These are phyloP conservation scores for Ooceraea biroi DNA, from an alignment of 1,140 invertebrate genomes.

Conservation along the genomic window DNA sequence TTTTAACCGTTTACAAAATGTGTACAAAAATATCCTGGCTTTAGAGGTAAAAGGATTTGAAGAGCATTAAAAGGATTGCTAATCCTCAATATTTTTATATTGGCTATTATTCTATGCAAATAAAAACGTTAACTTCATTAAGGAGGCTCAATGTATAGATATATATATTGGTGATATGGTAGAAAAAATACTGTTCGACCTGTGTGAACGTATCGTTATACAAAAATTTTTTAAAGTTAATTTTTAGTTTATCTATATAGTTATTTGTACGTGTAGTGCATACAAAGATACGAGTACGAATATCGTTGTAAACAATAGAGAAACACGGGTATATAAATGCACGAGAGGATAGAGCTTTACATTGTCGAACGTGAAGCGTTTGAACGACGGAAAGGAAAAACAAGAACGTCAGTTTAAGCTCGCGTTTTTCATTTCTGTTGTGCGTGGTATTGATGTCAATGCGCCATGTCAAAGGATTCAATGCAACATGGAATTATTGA, in stretches of 20 bases:
- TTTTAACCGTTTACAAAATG: too few relatives aligned
- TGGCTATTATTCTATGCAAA: not conserved
- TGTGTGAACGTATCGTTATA: not conserved
- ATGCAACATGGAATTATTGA: not conserved
- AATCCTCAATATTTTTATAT: not conserved
- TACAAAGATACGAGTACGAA: not conserved
- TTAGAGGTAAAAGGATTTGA: too few relatives aligned
- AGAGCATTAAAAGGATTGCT: constrained; percentile 7
- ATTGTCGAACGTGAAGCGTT: not conserved
- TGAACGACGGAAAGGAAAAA: not conserved
- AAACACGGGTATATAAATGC: too few relatives aligned
- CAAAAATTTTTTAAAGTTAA: not conserved
- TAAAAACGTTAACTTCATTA: not conserved
- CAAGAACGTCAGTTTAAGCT: not conserved
- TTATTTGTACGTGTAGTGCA: not conserved
- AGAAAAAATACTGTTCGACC: not conserved
- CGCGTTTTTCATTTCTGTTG: not conserved
- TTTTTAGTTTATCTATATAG: not conserved
- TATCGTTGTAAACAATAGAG: not conserved
- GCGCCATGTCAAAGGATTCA: not conserved
- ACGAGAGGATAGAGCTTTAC: not conserved
- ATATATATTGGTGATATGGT: not conserved
- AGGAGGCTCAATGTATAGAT: not conserved
- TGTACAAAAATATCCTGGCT: too few relatives aligned
- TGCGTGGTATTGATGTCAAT: not conserved